Evolutionary conservation across 2,113 vertebrate species (phyloP).

Genomic region (Patagioenas fasciata): DNA sequence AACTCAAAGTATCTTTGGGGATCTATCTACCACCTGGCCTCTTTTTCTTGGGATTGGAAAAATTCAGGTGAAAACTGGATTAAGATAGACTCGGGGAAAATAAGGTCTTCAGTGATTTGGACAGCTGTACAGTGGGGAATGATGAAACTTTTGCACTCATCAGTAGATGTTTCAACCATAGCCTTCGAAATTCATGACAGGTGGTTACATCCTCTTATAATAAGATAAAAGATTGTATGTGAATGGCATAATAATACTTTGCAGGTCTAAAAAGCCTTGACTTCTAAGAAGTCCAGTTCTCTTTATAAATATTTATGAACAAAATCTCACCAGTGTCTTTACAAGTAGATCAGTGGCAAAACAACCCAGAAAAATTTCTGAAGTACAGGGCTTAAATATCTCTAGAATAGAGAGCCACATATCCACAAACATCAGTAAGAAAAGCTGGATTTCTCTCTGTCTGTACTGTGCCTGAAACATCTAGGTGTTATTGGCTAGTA

Average conservation of each 20-base stretch:
- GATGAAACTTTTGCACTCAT: not conserved
- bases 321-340: not conserved
- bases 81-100: not conserved
- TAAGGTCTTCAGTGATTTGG: conserved; percentile 32
- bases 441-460: not conserved
- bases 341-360: not conserved
- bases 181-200: conserved; percentile 6
- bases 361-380: not conserved
- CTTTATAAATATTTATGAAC: not conserved
- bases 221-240: not conserved
- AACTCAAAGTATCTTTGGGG: not conserved
- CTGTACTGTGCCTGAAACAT: not conserved
- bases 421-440: not conserved
- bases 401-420: not conserved
- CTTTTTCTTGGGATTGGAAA: conserved; percentile 31
- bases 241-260: not conserved
- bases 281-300: not conserved
- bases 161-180: not conserved
- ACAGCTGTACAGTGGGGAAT: conserved; percentile 20
- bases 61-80: conserved; percentile 51
- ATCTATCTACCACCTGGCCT: conserved; percentile 52
- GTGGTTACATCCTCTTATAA: not conserved
- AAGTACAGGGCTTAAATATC: not conserved
- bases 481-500: not conserved
- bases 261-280: not conserved